Conservation (phyloP, 2,113 vertebrate species). For the Ploceus nigricollis region DNA sequence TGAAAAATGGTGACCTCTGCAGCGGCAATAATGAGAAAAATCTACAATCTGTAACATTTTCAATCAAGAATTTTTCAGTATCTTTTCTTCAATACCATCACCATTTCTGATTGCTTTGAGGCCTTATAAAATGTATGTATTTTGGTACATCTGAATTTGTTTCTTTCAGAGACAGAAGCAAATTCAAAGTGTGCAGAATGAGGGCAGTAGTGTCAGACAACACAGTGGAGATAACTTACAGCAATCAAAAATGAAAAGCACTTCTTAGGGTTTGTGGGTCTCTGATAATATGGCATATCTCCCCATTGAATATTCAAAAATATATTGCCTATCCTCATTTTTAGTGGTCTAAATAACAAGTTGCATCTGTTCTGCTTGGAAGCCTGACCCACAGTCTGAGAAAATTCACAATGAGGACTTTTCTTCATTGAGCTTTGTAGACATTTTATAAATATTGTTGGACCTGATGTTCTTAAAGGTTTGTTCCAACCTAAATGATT, state of each 20-base stretch:
- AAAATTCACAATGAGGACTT: background rate
- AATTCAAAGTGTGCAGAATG: background rate
- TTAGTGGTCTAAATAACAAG: background rate
- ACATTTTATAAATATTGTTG: background rate
- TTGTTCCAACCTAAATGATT: background rate
- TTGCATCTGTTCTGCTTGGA: background rate
- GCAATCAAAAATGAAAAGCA: background rate
- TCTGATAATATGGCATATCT: background rate
- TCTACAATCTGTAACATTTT: background rate
- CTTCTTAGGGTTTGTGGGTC: background rate
- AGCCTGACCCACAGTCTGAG: background rate
- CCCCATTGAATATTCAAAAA: background rate
- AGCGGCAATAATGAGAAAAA: background rate
- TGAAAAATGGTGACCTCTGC: background rate
- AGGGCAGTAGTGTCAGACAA: background rate
- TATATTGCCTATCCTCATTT: background rate
- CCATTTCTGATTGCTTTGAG: background rate
- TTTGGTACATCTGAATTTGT: background rate
- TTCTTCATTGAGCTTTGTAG: background rate
- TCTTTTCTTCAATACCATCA: background rate
- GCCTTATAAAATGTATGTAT: background rate
- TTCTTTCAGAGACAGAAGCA: background rate
- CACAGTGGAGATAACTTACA: background rate
- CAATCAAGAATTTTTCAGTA: background rate
- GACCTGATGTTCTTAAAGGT: background rate